Conservation (phyloP, 2,797 vertebrate species). For the Pseudocheirus occidentalis region DNA sequence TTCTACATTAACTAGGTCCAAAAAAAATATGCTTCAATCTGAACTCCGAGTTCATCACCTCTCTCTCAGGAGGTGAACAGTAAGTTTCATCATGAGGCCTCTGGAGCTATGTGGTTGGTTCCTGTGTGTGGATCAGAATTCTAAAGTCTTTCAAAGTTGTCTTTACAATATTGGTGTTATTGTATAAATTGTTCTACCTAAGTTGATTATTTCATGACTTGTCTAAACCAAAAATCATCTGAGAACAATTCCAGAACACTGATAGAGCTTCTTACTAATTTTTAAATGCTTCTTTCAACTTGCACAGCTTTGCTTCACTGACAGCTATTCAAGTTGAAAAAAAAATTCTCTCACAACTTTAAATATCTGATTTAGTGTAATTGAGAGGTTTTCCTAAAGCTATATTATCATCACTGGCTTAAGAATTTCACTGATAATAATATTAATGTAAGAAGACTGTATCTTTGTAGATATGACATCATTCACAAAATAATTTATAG, state of each 20-base stretch:
- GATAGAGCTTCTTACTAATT: background rate
- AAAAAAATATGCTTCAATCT: background rate
- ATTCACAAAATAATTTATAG: background rate
- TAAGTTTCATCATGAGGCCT: background rate
- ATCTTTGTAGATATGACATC: background rate
- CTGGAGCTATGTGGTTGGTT: background rate
- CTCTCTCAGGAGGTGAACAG: background rate
- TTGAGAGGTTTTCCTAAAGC: background rate
- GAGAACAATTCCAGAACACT: background rate
- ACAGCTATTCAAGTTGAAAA: background rate
- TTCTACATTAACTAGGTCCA: background rate
- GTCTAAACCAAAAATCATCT: background rate
- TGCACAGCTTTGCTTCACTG: background rate
- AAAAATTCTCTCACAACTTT: background rate
- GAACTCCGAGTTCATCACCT: background rate
- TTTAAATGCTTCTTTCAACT: background rate
- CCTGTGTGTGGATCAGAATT: background rate
- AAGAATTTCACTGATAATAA: background rate
- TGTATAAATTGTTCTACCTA: background rate
- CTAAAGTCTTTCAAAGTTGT: background rate
- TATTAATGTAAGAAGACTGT: background rate
- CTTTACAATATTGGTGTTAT: background rate
- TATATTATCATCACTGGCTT: conserved; percentile 29
- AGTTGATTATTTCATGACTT: background rate
- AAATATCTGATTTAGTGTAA: background rate